Base-by-base conservation (phyloP, 2,797 vertebrate genomes). In the Trematomus bernacchii region DNA sequence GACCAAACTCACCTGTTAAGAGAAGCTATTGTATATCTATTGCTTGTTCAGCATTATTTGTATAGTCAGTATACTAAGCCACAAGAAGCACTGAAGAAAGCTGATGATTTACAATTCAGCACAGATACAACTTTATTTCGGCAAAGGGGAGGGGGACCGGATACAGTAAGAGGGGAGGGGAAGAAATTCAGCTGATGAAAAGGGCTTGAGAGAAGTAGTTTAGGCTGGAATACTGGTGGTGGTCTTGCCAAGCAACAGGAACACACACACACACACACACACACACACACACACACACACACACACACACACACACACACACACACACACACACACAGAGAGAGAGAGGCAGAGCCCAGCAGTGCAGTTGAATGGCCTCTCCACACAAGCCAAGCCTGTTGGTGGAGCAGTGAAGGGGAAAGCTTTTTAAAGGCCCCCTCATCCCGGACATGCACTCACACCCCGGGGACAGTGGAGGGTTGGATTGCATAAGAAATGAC, bases 321-420 rank as follows among this genome's bases (percentile, higher is more conserved):
- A 8, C 63, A 63, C 57, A 68, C 69, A 80, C 18, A 76, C 10
- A 48, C 61, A 52, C 54, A 65, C 15, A 69, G n/a, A n/a, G n/a
- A 57, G 42, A 66, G 73, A 69, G 61, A 40, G 30, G 71, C 80
- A 84, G 71, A 82, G 79, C 85, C 85, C 85, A 85, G 79, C 90
- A 84, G 85, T 66, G 90, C 77, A 76, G 79, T 51, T 89, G 90
- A 91, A 87, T 88, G 85, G 85, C 76, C 62, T 92, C 82, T 82
- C 70, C 57, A 80, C 89, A 87, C 85, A 90, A 79, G 87, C 80
- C 73, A 54, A 73, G 85, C 72, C 84, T 77, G 88, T 83, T 83
- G 82, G 82, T 85, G 64, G 67, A 82, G 89, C 89, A 90, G 85
- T 88, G 87, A 89, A 91, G 90, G 83, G 87, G 89, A 93, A 93